A percentile compares a stretch with the other conserved stretches of the same genome.
Conservation (phyloP, 1,140 invertebrate genomes). For the Prorops nasuta region DNA sequence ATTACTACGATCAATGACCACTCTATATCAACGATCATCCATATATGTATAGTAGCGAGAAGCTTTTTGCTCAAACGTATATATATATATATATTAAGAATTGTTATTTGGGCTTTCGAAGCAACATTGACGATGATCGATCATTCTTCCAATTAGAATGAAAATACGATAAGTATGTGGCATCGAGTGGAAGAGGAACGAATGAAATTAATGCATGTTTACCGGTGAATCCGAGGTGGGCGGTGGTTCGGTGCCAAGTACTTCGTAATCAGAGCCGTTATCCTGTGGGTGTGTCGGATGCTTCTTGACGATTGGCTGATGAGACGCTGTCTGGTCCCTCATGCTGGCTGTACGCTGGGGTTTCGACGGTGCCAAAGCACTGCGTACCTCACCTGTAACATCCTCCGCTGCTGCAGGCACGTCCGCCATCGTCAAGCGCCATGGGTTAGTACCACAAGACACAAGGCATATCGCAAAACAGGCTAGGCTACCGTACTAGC, state of each 20-base stretch:
- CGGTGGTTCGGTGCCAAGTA: constrained; percentile 19
- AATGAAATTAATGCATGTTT: constrained; percentile 15
- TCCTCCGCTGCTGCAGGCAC: constrained; percentile 57
- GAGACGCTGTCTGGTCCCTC: constrained; percentile 59
- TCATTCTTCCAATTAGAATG: too few relatives aligned
- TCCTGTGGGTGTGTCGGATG: constrained; percentile 11
- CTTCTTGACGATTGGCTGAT: constrained; percentile 39
- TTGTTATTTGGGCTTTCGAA: too few relatives aligned
- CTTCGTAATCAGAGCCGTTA: constrained; percentile 40
- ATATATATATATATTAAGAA: too few relatives aligned
- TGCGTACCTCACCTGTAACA: constrained; percentile 72
- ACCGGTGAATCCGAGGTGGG: constrained; percentile 41
- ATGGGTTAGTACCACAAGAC: constrained; percentile 54
- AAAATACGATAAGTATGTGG: too few relatives aligned
- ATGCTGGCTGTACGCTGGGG: constrained; percentile 80
- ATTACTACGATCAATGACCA: too few relatives aligned
- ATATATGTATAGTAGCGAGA: too few relatives aligned
- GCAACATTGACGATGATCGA: too few relatives aligned
- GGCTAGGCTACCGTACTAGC: constrained; percentile 34
- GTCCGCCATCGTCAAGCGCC: constrained; percentile 53
- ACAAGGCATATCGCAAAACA: constrained; percentile 48
- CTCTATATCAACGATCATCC: too few relatives aligned
- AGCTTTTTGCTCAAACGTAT: too few relatives aligned
- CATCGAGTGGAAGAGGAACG: too few relatives aligned
- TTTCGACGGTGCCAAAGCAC: constrained; percentile 72